phyloP scores from a whole-genome alignment of 2,113 vertebrate species.

The Rattus rattus region DNA sequence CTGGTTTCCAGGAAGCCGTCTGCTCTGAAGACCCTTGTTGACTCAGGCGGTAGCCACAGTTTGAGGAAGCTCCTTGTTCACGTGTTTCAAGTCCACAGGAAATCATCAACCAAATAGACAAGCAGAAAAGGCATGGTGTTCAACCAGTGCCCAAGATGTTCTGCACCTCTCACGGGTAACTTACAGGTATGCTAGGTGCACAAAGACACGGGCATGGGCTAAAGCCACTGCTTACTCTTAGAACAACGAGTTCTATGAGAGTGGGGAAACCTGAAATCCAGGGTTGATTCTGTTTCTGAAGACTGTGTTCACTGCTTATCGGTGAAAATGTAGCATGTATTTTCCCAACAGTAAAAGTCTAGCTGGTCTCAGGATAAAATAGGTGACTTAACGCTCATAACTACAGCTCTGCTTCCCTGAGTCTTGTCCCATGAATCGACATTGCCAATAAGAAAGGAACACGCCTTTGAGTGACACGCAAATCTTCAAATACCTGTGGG shows the following conservation, averaged over 20 bases:
- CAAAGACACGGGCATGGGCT: too few relatives aligned
- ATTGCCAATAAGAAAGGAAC: not conserved
- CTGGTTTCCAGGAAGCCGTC: not conserved
- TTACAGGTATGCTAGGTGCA: not conserved
- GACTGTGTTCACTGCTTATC: not conserved
- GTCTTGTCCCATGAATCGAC: not conserved
- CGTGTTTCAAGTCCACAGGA: not conserved
- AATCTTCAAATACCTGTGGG: not conserved
- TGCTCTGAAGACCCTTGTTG: not conserved
- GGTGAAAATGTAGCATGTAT: not conserved
- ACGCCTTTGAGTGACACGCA: not conserved
- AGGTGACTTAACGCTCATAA: not conserved
- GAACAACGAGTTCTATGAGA: not conserved
- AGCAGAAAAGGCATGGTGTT: accelerated
- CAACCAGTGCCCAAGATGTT: not conserved
- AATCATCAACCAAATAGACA: not conserved
- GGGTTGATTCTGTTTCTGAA: not conserved
- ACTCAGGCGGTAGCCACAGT: too few relatives aligned
- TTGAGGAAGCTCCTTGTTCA: not conserved
- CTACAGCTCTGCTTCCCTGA: not conserved
- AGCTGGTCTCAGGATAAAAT: not conserved
- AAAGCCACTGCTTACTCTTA: not conserved
- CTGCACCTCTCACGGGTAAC: not conserved
- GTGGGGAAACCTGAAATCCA: not conserved
- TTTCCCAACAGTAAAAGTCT: not conserved